Conservation (phyloP, 2,797 vertebrate genomes). For the Agapornis canus region DNA sequence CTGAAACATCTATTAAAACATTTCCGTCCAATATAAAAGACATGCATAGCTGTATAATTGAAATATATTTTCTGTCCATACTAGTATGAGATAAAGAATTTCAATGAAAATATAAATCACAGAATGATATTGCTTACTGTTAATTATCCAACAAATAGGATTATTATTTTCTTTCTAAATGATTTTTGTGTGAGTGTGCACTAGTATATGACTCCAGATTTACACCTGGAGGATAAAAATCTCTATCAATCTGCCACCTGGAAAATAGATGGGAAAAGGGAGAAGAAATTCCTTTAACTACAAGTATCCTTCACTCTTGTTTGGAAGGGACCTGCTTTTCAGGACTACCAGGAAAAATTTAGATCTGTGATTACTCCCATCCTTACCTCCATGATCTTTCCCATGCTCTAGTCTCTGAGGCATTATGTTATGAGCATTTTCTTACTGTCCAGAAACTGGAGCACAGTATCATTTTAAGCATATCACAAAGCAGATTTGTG, state of each 20-base stretch:
- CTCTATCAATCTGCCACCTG: background rate
- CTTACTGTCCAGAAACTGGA: background rate
- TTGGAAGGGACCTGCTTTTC: background rate
- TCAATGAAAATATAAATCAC: conserved; percentile 32
- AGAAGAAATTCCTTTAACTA: background rate
- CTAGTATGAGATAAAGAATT: conserved; percentile 37
- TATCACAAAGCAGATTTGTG: background rate
- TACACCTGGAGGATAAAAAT: background rate
- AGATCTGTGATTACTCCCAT: background rate
- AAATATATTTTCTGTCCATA: conserved; percentile 56
- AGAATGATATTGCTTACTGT: background rate
- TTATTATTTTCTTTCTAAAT: conserved; percentile 41
- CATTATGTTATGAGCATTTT: background rate
- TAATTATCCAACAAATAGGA: conserved; percentile 49
- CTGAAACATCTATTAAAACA: conserved; percentile 49
- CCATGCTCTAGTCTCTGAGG: background rate
- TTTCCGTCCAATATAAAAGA: conserved; percentile 52
- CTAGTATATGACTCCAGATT: background rate
- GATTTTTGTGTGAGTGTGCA: background rate
- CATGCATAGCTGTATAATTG: conserved; percentile 27
- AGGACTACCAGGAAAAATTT: background rate
- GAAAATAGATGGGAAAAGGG: background rate
- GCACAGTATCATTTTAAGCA: background rate
- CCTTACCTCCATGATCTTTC: background rate
- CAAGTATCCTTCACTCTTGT: background rate